phyloP scores from a whole-genome alignment of 2,888 invertebrate genomes.

The Hybos culiciformis region DNA sequence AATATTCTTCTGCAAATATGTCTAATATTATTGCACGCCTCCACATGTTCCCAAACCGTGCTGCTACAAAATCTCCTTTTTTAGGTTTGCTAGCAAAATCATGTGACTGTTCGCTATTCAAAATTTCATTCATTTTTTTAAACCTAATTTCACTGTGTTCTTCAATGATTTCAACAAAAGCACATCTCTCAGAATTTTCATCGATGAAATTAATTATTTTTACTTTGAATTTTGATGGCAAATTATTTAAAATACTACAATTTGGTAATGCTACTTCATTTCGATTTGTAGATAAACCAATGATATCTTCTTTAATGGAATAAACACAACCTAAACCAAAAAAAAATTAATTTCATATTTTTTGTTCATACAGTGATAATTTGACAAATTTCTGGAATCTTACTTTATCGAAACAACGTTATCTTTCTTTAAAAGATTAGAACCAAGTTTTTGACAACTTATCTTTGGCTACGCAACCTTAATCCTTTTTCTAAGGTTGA shows the following conservation, averaged over 20 bases:
- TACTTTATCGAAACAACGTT: no score
- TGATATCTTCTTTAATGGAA: conserved; percentile 17
- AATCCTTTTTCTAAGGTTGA: no score
- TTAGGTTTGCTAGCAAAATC: background rate
- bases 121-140: background rate
- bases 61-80: conserved; percentile 9
- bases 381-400: no score
- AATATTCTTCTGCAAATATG: conserved; percentile 12
- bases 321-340: no score
- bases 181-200: no score
- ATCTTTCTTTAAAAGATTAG: no score
- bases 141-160: background rate
- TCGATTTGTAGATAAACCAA: background rate
- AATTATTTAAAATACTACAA: background rate
- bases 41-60: conserved; percentile 16
- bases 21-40: conserved; percentile 16
- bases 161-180: no score
- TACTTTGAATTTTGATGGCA: background rate
- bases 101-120: background rate
- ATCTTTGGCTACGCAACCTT: no score
- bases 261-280: background rate
- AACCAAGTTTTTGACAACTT: no score
- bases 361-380: no score
- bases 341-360: no score
- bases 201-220: background rate